Base-by-base conservation (phyloP, 2,113 vertebrate genomes). In the Egretta garzetta region DNA sequence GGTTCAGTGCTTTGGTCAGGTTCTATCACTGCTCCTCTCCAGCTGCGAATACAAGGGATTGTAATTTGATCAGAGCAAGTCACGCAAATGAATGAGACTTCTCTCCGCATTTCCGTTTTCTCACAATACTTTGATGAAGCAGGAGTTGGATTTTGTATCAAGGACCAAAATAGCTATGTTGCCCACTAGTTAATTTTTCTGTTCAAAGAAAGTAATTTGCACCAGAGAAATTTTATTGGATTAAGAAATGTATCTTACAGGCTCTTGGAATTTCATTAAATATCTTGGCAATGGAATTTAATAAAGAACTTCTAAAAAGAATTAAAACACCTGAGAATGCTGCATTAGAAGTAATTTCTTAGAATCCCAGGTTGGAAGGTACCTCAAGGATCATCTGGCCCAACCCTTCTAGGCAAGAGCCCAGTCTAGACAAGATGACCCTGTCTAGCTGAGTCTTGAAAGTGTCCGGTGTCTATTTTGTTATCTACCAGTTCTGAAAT, bases 1-100 rank as follows among this genome's bases (percentile, higher is more conserved):
- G 96, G 93, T 62, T 98, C 98, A 3, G 98, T 98, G 72, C 71
- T 97, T 84, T 98, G 98, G 20, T 98, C 98, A 1, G 99, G 98
- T 96, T 99, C 99, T 19, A 99, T 98, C 90, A 98, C 95, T 2
- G 98, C 97, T 56, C 99, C 99, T 88, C 94, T 97, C 99, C 99
- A 99, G 95, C 99, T 99, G 79, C 32, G 94, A 62, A 86, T 24
- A 85, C 33, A 93, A 81, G 22, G 12, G 24, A 83, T 14, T 59
- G 14, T 50, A 66, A 84, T 84, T 45, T 59, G 33, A 56, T 58
- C 45, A 87, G 35, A 89, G 24, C 66, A 77, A 64, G 56, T 26
- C 58, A 80, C 12, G 13, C 28, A 82, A 87, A 81, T 45, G 32
- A 89, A 59, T 8, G 3, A 56, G 59, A 66, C 21, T 88, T 67